Conservation (phyloP, 2,113 vertebrate species). For the Pseudorhombus dupliciocellatus region DNA sequence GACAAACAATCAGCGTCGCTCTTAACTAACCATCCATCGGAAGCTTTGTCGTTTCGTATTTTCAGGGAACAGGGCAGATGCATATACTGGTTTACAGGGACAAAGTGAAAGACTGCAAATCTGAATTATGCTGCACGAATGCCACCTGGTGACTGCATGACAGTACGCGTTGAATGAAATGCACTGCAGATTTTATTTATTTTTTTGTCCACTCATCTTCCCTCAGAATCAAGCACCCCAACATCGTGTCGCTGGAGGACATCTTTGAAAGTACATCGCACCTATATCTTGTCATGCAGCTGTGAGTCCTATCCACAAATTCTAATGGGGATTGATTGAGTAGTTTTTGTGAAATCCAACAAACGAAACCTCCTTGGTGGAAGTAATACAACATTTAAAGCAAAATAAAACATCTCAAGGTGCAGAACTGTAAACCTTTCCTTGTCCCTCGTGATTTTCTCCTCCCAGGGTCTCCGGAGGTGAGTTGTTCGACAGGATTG, state of each 20-base stretch:
- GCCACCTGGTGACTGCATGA: conserved; percentile 63
- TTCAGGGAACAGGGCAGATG: not conserved
- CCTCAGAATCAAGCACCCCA: conserved; percentile 94
- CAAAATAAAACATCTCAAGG: too few species aligned
- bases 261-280: conserved; percentile 96
- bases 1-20: not conserved
- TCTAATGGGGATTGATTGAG: too few species aligned
- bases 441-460: not conserved
- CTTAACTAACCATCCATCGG: too few species aligned
- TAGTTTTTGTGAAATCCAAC: too few species aligned
- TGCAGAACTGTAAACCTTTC: too few species aligned
- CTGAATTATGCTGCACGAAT: conserved; percentile 51
- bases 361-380: too few species aligned
- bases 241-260: conserved; percentile 96
- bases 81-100: not conserved
- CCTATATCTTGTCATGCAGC: conserved; percentile 98
- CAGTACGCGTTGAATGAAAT: conserved; percentile 2
- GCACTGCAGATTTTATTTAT: not conserved
- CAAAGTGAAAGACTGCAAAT: conserved; percentile 5
- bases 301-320: conserved; percentile 84
- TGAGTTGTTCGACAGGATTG: conserved; percentile 96
- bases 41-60: not conserved
- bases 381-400: too few species aligned
- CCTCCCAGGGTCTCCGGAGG: conserved; percentile 90
- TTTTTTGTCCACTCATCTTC: conserved; percentile 21